Conservation (phyloP, 2,113 vertebrate species). For the Corythornis vintsioides region DNA sequence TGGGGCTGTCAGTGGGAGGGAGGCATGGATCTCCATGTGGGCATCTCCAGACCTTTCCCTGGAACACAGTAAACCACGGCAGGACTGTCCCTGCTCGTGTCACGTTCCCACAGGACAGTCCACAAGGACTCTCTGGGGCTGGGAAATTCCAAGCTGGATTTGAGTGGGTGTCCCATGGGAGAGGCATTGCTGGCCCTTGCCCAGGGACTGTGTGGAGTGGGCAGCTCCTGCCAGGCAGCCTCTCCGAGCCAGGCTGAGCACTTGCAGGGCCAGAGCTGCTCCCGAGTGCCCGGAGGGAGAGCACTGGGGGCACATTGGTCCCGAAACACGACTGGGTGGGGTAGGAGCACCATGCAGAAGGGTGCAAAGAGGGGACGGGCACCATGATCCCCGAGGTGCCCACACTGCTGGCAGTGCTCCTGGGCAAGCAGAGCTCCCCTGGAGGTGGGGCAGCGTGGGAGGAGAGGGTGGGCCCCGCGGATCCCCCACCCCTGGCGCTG, state of each 20-base stretch:
- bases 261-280: background rate
- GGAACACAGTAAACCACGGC: rapidly evolving
- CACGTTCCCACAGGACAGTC: rapidly evolving
- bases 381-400: rapidly evolving
- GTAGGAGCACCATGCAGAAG: rapidly evolving
- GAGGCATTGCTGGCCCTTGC: no score
- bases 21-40: rapidly evolving
- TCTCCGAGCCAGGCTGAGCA: background rate
- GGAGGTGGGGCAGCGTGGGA: background rate
- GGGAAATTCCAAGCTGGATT: background rate
- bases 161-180: rapidly evolving
- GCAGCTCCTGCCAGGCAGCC: background rate
- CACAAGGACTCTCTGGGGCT: background rate
- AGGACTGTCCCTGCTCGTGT: background rate
- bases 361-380: rapidly evolving
- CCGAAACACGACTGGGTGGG: background rate
- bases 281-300: rapidly evolving
- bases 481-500: background rate
- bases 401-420: rapidly evolving
- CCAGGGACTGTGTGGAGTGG: rapidly evolving
- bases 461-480: background rate
- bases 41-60: background rate
- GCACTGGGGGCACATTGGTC: rapidly evolving
- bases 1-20: background rate
- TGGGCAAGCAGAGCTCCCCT: background rate